Base-by-base conservation (phyloP, 2,113 vertebrate species). In the Cebidichthys violaceus region DNA sequence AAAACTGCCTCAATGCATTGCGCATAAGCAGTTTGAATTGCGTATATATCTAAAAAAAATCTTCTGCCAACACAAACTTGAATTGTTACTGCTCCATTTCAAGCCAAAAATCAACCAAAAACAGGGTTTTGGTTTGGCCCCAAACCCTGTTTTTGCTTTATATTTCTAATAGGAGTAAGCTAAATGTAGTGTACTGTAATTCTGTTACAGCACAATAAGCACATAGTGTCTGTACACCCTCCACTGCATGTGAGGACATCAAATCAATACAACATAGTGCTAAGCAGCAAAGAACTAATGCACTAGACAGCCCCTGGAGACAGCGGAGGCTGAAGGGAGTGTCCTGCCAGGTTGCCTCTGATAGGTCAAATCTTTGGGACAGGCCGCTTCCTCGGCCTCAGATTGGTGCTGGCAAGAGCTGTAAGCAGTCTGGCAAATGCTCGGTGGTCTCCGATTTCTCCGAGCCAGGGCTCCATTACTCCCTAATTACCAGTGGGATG, bases 251-350 rank as follows among this genome's bases (percentile, higher is more conserved):
- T 61, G 41, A 73, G 59, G 15, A 82, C 79, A 82, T 75, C 13
- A 75, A 87, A 87, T 92, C 90, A 80, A 91, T 93, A 86, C 65
- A 29, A 84, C 83, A 90, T 64, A 90, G 84, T 82, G 84, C 89
- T 75, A 82, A 85, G 79, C 68, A 76, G 82, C 67, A 70, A 70
- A 60, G 67, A 70, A 24, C 80, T 89, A 91, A 89, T 90, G 89
- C 83, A 85, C 47, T 35, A 39, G 74, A 80, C 68, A 14, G 27
- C 24, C 89, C 78, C 88, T 54, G 37, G 91, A 88, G 90, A 92
- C 81, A 22, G 24, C 0, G 24, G n/a, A 29, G 74, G 60, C 43
- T 27, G 55, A 47, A 50, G 86, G 88, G 90, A 64, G 86, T 65
- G 88, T 86, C 82, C 80, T n/a, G 69, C 47, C 69, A 66, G 55